Base-by-base conservation (phyloP, 2,888 invertebrate genomes). In the Andricus quercusramuli region DNA sequence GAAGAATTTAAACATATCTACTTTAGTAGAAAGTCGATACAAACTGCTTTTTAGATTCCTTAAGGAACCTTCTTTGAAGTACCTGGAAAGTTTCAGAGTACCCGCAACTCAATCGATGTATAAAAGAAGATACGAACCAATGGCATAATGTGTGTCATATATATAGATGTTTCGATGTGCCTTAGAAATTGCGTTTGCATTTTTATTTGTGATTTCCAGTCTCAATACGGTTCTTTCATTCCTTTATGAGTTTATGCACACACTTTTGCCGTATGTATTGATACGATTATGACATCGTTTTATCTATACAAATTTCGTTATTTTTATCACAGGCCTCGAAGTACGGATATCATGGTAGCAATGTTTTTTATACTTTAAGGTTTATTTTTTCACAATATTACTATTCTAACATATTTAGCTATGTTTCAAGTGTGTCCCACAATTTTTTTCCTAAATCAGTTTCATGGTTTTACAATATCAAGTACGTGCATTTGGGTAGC, bases 91-190 rank as follows among this genome's bases (percentile, higher is more conserved):
- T 29, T 70, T 11, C 29, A 51, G 47, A n/a, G 47, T 70, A 51
- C 51, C 20, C 32, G 70, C 70, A 51, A 70, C 11, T 70, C 70
- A 70, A 17, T 70, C 47, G 51, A 70, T 70, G 11, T 56, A 70
- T 29, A 70, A 70, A 70, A 70, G 51, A 70, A 70, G 47, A 70
- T 70, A 51, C 29, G 70, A 70, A 11, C 51, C 25, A 47, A 51
- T 47, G 70, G 47, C 47, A 29, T 47, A 47, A 29, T 29, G 47
- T 70, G 68, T 70, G 29, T 17, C 9, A 51, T 51, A 51, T 4
- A 9, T 8, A 51, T 29, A 20, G 25, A 25, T 25, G 25, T 25
- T 68, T 47, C 44, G 29, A 68, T 68, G 15, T 41, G 41, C 25
- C 47, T 68, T 68, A 47, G 29, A 47, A 68, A 47, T 44, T 70